These are phyloP conservation scores for Ispidina lecontei DNA, from an alignment of 2,797 vertebrate species.

Conservation along the genomic window DNA sequence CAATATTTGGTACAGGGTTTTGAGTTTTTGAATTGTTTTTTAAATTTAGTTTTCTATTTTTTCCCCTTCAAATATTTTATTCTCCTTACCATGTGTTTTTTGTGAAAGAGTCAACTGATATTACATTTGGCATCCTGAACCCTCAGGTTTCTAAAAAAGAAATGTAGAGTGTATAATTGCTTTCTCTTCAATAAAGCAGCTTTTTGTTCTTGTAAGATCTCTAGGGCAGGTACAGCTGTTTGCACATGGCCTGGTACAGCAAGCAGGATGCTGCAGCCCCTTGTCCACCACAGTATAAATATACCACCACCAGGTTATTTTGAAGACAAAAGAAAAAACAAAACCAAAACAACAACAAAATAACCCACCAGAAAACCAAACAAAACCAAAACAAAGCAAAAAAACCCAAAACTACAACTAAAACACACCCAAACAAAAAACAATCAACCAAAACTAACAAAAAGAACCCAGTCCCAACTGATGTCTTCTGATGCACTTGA, in stretches of 20 bases:
- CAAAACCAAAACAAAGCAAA: too few species aligned
- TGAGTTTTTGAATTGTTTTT: neutral
- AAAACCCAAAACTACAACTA: too few species aligned
- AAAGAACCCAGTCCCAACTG: neutral
- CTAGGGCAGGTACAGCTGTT: neutral
- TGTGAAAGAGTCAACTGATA: neutral
- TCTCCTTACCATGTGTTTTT: neutral
- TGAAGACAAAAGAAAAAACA: rapidly evolving
- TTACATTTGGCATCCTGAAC: neutral
- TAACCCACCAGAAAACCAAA: too few species aligned
- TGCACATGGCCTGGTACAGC: neutral
- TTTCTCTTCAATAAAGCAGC: neutral
- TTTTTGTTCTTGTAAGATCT: neutral
- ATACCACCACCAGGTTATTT: neutral
- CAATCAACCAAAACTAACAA: too few species aligned
- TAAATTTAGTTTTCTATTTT: too few species aligned
- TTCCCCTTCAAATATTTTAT: neutral
- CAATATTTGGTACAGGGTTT: conserved; percentile 5
- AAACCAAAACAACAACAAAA: too few species aligned
- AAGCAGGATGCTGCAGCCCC: neutral
- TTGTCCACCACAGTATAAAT: neutral
- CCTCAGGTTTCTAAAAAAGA: neutral
- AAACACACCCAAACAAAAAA: too few species aligned
- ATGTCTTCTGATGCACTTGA: neutral
- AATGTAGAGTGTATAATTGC: neutral